Evolutionary conservation across 2,113 vertebrate genomes (phyloP).

Genomic region (Eurystomus gularis): DNA sequence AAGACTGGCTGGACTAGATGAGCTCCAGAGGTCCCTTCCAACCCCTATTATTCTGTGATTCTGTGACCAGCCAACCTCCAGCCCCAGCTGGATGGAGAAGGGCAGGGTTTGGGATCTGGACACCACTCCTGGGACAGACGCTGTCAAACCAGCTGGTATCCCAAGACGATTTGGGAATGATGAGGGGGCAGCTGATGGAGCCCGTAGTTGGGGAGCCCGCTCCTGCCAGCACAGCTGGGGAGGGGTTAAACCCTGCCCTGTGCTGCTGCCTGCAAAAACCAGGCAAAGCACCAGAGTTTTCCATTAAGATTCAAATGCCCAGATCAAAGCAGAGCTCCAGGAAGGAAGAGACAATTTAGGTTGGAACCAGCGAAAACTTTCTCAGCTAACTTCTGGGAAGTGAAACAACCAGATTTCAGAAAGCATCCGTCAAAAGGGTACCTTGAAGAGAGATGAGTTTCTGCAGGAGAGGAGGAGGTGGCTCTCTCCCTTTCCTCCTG

Average conservation of each 20-base stretch:
- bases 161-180: background rate
- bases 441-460: background rate
- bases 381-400: slow-evolving; percentile 59
- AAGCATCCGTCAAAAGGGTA: background rate
- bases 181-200: background rate
- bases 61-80: background rate
- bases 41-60: too few relatives aligned
- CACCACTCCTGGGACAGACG: accelerated
- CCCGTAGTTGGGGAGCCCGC: accelerated
- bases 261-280: background rate
- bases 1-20: background rate
- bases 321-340: slow-evolving; percentile 58
- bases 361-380: slow-evolving; percentile 50
- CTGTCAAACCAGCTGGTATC: background rate
- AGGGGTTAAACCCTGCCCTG: background rate
- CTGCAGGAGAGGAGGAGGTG: background rate
- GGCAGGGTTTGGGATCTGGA: accelerated
- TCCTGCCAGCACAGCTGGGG: background rate
- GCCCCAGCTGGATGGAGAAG: background rate
- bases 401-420: slow-evolving; percentile 17
- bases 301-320: slow-evolving; percentile 40
- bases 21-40: background rate
- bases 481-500: background rate
- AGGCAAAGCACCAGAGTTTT: background rate
- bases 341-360: slow-evolving; percentile 53